Conservation (phyloP, 2,113 vertebrate genomes). For the Brienomyrus brachyistius region DNA sequence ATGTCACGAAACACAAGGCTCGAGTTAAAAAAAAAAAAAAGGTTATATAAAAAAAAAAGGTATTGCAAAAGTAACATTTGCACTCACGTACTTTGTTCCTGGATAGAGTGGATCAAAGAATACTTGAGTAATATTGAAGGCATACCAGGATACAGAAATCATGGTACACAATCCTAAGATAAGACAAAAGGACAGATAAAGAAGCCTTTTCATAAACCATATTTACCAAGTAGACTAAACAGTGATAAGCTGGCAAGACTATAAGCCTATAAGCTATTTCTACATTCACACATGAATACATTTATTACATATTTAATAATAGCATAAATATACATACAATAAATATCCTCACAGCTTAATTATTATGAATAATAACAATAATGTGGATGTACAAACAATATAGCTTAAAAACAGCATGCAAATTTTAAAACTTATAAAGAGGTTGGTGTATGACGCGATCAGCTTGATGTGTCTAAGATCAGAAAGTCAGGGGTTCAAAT, state of each 20-base stretch:
- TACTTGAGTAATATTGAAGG: slow-evolving; percentile 74
- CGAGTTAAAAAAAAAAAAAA: not conserved
- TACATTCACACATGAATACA: not conserved
- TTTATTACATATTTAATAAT: not conserved
- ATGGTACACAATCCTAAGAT: slow-evolving; percentile 71
- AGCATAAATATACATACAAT: not conserved
- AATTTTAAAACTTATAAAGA: not conserved
- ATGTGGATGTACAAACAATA: not conserved
- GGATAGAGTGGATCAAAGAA: slow-evolving; percentile 73
- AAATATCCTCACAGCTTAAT: not conserved
- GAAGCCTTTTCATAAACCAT: not conserved
- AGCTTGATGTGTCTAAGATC: not conserved
- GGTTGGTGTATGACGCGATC: not conserved
- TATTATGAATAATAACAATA: not conserved
- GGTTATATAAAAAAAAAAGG: not conserved
- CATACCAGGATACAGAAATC: slow-evolving; percentile 81
- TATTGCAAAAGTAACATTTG: not conserved
- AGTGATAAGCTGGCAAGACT: not conserved
- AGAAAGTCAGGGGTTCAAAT: not conserved
- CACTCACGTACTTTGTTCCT: slow-evolving; percentile 68
- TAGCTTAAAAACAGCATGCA: not conserved
- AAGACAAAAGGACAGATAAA: slow-evolving; percentile 1
- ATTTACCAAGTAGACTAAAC: slow-evolving; percentile 10
- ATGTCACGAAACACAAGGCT: slow-evolving; percentile 3
- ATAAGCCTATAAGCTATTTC: not conserved